Base-by-base conservation (phyloP, 2,888 invertebrate genomes). In the Drosophila dives region DNA sequence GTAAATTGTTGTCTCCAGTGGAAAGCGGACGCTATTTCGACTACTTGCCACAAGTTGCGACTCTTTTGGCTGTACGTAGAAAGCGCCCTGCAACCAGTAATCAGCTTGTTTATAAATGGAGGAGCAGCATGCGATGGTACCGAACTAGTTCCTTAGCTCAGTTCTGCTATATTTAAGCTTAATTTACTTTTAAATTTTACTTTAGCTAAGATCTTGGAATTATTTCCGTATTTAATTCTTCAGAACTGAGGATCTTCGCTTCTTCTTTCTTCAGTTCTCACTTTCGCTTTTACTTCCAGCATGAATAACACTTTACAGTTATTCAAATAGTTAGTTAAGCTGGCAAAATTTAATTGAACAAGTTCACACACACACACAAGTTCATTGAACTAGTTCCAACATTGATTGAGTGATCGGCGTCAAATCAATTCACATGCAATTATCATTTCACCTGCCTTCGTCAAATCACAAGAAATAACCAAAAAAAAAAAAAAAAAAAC, bases 1-100 rank as follows among this genome's bases (percentile, higher is more conserved):
- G 86, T 81, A 86, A 84, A 86, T 83, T 80, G 84, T 75, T 78
- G 77, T 75, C 75, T 74, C 51, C 60, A 42, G n/a, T 59, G 73
- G 69, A 69, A 77, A 66, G 69, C 83, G 56, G 67, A 69, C 71
- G 70, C 63, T 64, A 65, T 70, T 45, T 12, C 51, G 60, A 51
- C 45, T 62, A 50, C 42, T 54, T 58, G 55, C 61, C 55, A 6
- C 71, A 53, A 56, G 38, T 34, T 58, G 60, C 56, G 36, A 42
- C 60, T 42, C 45, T 17, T 56, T 55, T 42, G 32, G 20, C n/a
- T 38, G 64, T n/a, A 63, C 51, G 56, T 72, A 64, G 74, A 74
- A 74, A 72, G 73, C 51, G 59, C 48, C 36, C 34, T 72, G 72
- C 64, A 67, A 55, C 36, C 45, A 38, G 50, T 64, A 71, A 72